Evolutionary conservation across 2,113 vertebrate genomes (phyloP).

Genomic region (Epinephelus cyanopodus): DNA sequence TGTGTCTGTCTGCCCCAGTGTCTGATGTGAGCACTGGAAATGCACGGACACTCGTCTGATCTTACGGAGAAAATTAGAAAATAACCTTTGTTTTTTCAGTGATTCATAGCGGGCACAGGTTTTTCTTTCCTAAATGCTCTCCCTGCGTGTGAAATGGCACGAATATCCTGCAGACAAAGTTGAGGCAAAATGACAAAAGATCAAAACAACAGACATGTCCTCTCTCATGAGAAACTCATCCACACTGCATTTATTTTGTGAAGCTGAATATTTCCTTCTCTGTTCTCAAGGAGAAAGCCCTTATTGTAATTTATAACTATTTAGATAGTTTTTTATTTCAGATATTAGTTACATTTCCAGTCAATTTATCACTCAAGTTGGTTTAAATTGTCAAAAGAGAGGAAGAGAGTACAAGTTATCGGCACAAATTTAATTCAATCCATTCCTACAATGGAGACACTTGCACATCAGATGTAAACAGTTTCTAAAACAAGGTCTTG

Average conservation of each 20-base stretch:
- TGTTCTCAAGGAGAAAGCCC: background rate
- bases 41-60: slow-evolving; percentile 2
- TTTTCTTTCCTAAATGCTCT: slow-evolving; percentile 13
- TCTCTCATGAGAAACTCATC: background rate
- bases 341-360: background rate
- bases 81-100: background rate
- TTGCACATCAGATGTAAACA: background rate
- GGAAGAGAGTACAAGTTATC: background rate
- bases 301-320: background rate
- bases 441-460: background rate
- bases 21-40: slow-evolving; percentile 16
- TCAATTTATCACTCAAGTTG: background rate
- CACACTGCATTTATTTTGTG: background rate
- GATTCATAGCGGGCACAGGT: slow-evolving; percentile 24
- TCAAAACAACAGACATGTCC: background rate
- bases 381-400: background rate
- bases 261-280: background rate
- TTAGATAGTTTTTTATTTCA: no score
- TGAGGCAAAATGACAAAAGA: background rate
- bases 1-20: slow-evolving; percentile 17
- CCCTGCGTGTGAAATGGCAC: slow-evolving; percentile 14
- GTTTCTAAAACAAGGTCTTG: background rate
- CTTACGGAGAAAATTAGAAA: slow-evolving; percentile 9
- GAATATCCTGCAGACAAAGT: slow-evolving; percentile 9
- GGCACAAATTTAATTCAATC: no score